Evolutionary conservation across 1,140 invertebrate species (phyloP).

Genomic region (Archivesica marissinica): DNA sequence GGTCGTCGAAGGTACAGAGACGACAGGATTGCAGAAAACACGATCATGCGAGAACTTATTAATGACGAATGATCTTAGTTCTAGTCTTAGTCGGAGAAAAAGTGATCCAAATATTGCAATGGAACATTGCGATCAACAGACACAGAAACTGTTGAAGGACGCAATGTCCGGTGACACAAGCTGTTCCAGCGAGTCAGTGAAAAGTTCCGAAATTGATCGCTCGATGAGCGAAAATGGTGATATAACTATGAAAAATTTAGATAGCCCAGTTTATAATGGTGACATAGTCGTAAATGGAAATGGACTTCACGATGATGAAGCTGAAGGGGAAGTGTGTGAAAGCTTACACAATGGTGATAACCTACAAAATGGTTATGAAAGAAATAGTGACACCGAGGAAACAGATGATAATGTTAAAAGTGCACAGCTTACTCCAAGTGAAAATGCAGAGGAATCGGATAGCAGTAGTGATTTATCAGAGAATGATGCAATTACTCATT

Average conservation of each 20-base stretch:
- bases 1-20: constrained; percentile 56
- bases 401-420: constrained; percentile 29
- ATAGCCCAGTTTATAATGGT: constrained; percentile 40
- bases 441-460: neutral
- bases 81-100: constrained; percentile 88
- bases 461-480: neutral
- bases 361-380: constrained; percentile 37
- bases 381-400: constrained; percentile 54
- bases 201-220: constrained; percentile 53
- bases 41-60: constrained; percentile 89
- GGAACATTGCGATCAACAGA: constrained; percentile 67
- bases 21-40: constrained; percentile 80
- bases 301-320: constrained; percentile 27
- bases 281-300: constrained; percentile 30
- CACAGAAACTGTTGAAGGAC: constrained; percentile 56
- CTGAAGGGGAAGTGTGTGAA: neutral
- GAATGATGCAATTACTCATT: constrained; percentile 30
- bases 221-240: constrained; percentile 37
- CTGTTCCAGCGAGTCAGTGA: constrained; percentile 47
- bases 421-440: constrained; percentile 29
- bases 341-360: constrained; percentile 5
- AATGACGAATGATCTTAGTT: constrained; percentile 87
- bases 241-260: constrained; percentile 46
- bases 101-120: constrained; percentile 91
- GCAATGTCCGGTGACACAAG: constrained; percentile 46